A percentile compares a stretch with the other conserved stretches of the same genome.
These are phyloP conservation scores for Oasisia sp. DNA, from an alignment of 2,888 invertebrate species.

Conservation along the genomic window DNA sequence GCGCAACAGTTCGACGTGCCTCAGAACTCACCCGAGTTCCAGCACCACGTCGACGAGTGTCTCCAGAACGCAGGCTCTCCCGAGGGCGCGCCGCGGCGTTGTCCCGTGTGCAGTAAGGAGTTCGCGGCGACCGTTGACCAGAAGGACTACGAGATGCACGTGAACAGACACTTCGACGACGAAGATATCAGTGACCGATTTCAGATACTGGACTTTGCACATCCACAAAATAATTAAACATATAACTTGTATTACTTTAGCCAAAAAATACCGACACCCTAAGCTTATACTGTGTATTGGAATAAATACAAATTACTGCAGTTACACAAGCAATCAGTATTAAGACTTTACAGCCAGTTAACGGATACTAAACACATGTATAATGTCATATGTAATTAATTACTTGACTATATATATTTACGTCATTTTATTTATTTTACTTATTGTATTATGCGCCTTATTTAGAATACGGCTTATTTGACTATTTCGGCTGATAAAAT, in stretches of 20 bases:
- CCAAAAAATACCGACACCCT: neutral
- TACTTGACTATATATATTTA: too few relatives aligned
- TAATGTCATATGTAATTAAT: too few relatives aligned
- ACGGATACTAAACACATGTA: too few relatives aligned
- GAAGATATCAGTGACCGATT: neutral
- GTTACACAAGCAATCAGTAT: too few relatives aligned
- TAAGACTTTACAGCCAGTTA: too few relatives aligned
- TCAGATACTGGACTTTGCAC: neutral
- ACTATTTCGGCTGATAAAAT: too few relatives aligned
- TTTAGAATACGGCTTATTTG: too few relatives aligned
- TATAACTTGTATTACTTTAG: neutral
- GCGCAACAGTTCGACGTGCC: neutral
- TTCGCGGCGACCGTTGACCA: neutral
- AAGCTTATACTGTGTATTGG: neutral
- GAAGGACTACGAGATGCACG: conserved; percentile 8
- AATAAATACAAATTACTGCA: neutral
- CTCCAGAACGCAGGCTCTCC: neutral
- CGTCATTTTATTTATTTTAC: too few relatives aligned
- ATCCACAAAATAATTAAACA: neutral
- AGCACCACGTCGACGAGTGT: neutral
- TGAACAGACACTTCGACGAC: neutral
- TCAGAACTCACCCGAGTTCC: neutral
- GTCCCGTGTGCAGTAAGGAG: neutral
- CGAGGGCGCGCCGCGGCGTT: neutral
- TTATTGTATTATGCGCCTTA: too few relatives aligned